These are phyloP conservation scores for Macrotus californicus DNA, from an alignment of 2,113 vertebrate genomes.

Conservation along the genomic window DNA sequence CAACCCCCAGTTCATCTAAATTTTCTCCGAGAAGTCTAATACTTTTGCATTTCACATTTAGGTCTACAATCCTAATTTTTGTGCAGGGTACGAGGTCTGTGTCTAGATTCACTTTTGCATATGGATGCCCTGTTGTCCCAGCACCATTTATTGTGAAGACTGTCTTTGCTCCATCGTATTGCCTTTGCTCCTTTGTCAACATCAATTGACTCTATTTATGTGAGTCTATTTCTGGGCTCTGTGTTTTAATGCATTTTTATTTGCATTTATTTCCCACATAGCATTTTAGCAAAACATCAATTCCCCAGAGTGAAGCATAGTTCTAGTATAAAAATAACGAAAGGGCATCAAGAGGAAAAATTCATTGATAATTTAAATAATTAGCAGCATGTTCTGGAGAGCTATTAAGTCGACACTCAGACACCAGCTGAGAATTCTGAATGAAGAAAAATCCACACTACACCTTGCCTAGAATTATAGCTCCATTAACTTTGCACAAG, in stretches of 20 bases:
- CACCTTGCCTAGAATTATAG: background rate
- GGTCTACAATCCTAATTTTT: background rate
- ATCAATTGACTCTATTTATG: background rate
- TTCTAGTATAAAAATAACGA: background rate
- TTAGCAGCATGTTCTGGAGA: background rate
- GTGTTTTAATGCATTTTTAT: background rate
- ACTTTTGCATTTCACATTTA: background rate
- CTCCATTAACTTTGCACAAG: background rate
- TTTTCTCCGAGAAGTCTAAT: background rate
- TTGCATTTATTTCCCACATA: conserved; percentile 18
- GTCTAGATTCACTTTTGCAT: background rate
- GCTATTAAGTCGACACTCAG: background rate
- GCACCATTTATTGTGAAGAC: background rate
- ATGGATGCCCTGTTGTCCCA: background rate
- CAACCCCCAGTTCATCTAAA: background rate
- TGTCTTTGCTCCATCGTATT: background rate
- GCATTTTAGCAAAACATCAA: background rate
- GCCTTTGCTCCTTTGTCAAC: background rate
- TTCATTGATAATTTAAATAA: conserved; percentile 15
- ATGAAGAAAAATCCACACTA: background rate
- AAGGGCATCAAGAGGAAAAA: background rate
- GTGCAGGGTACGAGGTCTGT: background rate
- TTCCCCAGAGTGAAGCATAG: background rate
- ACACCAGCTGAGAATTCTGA: background rate
- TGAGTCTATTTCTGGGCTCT: background rate